Percentiles rank a stretch among this genome's conserved stretches.
Evolutionary conservation across 1,140 invertebrate genomes (phyloP).

Genomic region (Metaphire vulgaris): DNA sequence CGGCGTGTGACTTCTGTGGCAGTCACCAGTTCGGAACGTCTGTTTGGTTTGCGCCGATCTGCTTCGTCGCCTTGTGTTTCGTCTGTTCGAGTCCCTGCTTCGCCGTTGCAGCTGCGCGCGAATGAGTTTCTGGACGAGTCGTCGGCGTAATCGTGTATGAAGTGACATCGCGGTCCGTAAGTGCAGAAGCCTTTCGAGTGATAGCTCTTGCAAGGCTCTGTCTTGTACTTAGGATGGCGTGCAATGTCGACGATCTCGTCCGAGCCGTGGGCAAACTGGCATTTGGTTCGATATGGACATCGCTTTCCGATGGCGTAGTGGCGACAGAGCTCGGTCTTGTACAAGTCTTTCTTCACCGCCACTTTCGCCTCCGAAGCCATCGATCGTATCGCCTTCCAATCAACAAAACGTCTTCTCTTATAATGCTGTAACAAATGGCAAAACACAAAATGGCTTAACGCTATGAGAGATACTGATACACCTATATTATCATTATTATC

Average conservation of each 20-base stretch:
- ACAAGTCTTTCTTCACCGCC: conserved; percentile 54
- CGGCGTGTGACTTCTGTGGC: too few relatives aligned
- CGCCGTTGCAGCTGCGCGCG: neutral
- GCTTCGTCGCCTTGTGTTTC: neutral
- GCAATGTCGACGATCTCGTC: conserved; percentile 82
- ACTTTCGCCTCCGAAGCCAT: neutral
- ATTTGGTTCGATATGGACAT: conserved; percentile 98
- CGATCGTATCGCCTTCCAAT: neutral
- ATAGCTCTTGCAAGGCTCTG: conserved; percentile 78
- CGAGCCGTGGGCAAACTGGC: conserved; percentile 94
- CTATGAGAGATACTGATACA: neutral
- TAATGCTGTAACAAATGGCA: neutral
- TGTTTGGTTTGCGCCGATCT: too few relatives aligned
- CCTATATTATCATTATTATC: too few relatives aligned
- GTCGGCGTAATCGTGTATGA: conserved; percentile 94
- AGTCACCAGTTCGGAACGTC: too few relatives aligned
- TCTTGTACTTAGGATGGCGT: conserved; percentile 98
- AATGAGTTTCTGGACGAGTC: conserved; percentile 37
- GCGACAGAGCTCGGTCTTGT: conserved; percentile 93
- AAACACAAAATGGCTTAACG: neutral
- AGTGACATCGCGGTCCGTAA: conserved; percentile 94
- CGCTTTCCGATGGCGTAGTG: conserved; percentile 90
- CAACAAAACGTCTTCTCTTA: neutral
- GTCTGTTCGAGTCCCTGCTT: neutral
- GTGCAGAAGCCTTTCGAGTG: conserved; percentile 96